Evolutionary conservation across 2,888 invertebrate genomes (phyloP), one percentile per base, ranked within the genome.

Genomic region (Candidula unifasciata): DNA sequence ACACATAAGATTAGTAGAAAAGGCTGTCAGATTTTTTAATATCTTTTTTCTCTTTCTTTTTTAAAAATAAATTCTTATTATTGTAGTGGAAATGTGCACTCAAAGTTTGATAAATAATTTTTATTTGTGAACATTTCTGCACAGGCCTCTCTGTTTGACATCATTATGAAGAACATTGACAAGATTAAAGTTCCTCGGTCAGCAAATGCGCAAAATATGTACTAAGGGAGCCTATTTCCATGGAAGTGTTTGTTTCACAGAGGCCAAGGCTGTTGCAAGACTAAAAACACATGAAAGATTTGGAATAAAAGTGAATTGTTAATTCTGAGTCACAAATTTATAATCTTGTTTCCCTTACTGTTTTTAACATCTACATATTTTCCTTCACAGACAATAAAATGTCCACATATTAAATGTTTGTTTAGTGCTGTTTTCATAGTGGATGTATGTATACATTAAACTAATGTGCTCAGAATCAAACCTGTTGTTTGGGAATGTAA

Each of bases 101-200:
- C 24, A n/a, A 5, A 24, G 8, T 74, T 44, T 27, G 3, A 21
- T 6, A 3, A 52, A 74, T n/a, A 27, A 6, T 27, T 52, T 37
- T 44, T 21, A 24, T 0, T 6, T 74, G n/a, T 74, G 27, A 6
- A 16, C 1, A 57, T 37, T 64, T 64, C 18, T 80, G 33, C 84
- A 64, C 89, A 94, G 94, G 98, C 98, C 88, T 97, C 98, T 66
- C 95, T 99, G 78, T 99, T 99, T 94, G 99, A 99, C 94, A 96
- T 99, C 93, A 98, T 99, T 89, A 96, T 97, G 92, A 99, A 99
- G 95, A 99, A 99, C 94, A 95, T 99, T 93, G 99, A 99, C 94
- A 99, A 99, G 95, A 98, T 99, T 89, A 98, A 99, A 95, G 98
- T 97, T 93, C 99, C 99, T 8, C 96, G 99, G 89, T 97, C 97